Percentiles rank a stretch among this genome's conserved stretches.
Conservation (phyloP, 2,888 invertebrate genomes). For the Miltochrista miniata region DNA sequence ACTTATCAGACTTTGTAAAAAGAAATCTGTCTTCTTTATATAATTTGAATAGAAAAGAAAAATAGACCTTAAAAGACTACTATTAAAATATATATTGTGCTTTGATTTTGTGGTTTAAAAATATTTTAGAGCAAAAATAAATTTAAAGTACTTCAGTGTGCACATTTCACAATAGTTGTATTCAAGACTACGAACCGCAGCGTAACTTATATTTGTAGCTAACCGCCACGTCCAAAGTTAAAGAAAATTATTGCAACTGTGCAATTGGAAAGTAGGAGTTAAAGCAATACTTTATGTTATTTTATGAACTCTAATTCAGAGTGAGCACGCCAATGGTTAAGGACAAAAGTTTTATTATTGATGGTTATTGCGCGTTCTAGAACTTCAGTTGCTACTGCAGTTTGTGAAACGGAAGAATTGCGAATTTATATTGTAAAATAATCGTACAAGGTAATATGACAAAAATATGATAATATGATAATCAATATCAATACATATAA, state of each 20-base stretch:
- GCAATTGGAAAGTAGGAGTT: constrained; percentile 48
- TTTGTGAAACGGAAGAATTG: neutral
- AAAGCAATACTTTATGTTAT: constrained; percentile 55
- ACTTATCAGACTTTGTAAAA: too few relatives aligned
- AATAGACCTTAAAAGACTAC: too few relatives aligned
- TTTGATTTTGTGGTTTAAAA: too few relatives aligned
- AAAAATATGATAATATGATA: too few relatives aligned
- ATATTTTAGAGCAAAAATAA: too few relatives aligned
- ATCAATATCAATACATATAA: too few relatives aligned
- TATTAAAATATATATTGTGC: too few relatives aligned
- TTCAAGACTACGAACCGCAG: constrained; percentile 9
- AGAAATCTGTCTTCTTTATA: too few relatives aligned
- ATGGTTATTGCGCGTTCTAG: constrained; percentile 53
- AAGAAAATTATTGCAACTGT: constrained; percentile 30
- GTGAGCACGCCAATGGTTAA: constrained; percentile 50
- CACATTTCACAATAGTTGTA: too few relatives aligned
- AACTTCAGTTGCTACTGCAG: constrained; percentile 13
- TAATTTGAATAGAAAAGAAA: too few relatives aligned
- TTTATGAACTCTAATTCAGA: constrained; percentile 52
- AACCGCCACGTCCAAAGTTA: constrained; percentile 3
- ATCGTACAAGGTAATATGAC: too few relatives aligned
- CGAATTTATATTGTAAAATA: neutral
- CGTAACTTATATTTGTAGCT: neutral
- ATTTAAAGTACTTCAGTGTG: constrained; percentile 30
- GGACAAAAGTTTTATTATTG: constrained; percentile 56